Percentiles rank a stretch among this genome's conserved stretches.
phyloP scores from a whole-genome alignment of 2,113 vertebrate genomes.

The Limnothrissa miodon region DNA sequence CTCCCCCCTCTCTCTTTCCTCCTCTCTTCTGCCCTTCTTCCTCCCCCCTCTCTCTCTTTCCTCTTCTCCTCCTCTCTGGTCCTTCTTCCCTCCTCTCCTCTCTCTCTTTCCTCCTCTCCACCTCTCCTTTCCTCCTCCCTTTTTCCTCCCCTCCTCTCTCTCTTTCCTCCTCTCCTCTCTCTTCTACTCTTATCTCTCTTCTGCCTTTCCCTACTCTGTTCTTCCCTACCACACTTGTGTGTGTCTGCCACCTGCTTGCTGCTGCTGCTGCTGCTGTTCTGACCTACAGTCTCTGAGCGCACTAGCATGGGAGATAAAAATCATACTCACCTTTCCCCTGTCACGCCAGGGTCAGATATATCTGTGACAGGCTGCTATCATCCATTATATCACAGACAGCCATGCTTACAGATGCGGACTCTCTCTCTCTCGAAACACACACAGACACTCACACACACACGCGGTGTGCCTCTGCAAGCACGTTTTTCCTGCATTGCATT shows the following conservation, averaged over 20 bases:
- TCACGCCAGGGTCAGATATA: background rate
- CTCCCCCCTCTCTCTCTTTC: background rate
- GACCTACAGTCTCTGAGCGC: background rate
- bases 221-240: background rate
- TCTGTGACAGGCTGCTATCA: background rate
- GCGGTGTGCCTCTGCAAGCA: constrained; percentile 11
- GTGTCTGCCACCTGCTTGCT: background rate
- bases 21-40: background rate
- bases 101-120: too few relatives aligned
- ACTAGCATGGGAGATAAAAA: background rate
- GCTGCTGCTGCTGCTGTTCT: background rate
- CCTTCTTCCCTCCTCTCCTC: too few relatives aligned
- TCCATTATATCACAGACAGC: background rate
- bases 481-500: background rate
- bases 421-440: background rate
- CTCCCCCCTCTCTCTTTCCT: background rate
- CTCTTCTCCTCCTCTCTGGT: too few relatives aligned
- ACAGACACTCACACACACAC: constrained; percentile 15
- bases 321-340: background rate
- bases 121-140: background rate
- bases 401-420: background rate
- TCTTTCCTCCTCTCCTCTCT: background rate
- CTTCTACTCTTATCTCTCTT: background rate
- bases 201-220: background rate
- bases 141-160: too few relatives aligned